Conservation (phyloP, 1,140 invertebrate species). For the Pissodes strobi region DNA sequence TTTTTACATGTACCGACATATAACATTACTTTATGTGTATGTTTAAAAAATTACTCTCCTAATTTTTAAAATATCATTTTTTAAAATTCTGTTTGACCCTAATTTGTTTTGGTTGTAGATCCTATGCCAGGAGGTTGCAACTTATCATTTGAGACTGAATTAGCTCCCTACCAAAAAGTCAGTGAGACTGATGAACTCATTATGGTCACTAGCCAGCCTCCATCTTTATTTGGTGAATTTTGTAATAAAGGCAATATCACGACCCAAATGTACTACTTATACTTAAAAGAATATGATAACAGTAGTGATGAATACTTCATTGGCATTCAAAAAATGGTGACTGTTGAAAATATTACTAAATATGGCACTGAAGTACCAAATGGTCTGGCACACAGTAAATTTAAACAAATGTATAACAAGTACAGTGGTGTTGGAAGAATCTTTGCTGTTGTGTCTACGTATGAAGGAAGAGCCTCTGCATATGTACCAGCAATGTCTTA, state of each 20-base stretch:
- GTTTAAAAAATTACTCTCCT: no score
- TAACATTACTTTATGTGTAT: no score
- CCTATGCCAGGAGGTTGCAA: constrained; percentile 81
- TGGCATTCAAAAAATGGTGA: constrained; percentile 66
- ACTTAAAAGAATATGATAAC: constrained; percentile 64
- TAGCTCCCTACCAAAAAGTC: constrained; percentile 67
- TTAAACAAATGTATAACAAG: constrained; percentile 57
- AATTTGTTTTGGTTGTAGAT: constrained; percentile 60
- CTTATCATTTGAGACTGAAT: constrained; percentile 67
- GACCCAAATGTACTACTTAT: constrained; percentile 69
- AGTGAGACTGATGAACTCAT: constrained; percentile 60
- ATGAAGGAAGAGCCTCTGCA: constrained; percentile 58
- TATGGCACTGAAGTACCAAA: constrained; percentile 62
- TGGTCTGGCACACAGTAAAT: constrained; percentile 23
- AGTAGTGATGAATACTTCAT: constrained; percentile 64
- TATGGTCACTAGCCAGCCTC: constrained; percentile 64
- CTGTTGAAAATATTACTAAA: constrained; percentile 59
- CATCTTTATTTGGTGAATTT: constrained; percentile 52
- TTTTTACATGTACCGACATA: no score
- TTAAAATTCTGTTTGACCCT: no score
- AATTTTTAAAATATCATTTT: not conserved
- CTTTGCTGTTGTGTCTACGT: constrained; percentile 65
- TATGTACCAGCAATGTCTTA: constrained; percentile 72
- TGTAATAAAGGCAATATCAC: constrained; percentile 47
- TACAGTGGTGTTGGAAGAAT: constrained; percentile 69